These are phyloP conservation scores for Microchirus variegatus DNA, from an alignment of 2,797 vertebrate genomes.

Conservation along the genomic window DNA sequence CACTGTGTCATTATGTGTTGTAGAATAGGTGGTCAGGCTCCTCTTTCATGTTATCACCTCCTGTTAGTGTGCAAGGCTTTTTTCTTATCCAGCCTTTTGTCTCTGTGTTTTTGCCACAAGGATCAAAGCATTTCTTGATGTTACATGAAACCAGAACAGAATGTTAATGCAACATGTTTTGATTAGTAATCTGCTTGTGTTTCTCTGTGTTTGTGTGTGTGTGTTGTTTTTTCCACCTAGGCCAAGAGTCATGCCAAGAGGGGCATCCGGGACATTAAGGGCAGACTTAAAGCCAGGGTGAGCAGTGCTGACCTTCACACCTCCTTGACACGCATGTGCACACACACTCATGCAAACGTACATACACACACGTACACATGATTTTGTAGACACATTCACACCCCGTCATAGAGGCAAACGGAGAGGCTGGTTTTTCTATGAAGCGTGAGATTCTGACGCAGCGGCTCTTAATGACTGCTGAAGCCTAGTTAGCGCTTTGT, in stretches of 20 bases:
- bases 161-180: slow-evolving; percentile 70
- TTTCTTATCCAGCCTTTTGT: slow-evolving; percentile 70
- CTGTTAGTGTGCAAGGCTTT: slow-evolving; percentile 46
- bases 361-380: slow-evolving; percentile 29
- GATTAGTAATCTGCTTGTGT: slow-evolving; percentile 58
- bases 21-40: slow-evolving; percentile 62
- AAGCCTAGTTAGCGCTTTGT: slow-evolving; percentile 89
- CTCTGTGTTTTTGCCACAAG: slow-evolving; percentile 64
- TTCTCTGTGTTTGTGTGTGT: slow-evolving; percentile 11
- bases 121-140: slow-evolving; percentile 77
- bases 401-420: slow-evolving; percentile 65
- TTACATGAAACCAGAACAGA: slow-evolving; percentile 66
- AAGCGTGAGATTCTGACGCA: slow-evolving; percentile 74
- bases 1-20: slow-evolving; percentile 13
- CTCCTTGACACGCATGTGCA: slow-evolving; percentile 33
- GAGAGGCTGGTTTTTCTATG: slow-evolving; percentile 74
- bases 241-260: slow-evolving; percentile 94
- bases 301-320: slow-evolving; percentile 55
- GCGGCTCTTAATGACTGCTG: slow-evolving; percentile 87
- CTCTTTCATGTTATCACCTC: slow-evolving; percentile 58
- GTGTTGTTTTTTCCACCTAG: slow-evolving; percentile 67
- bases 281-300: slow-evolving; percentile 92
- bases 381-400: slow-evolving; percentile 46
- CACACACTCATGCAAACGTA: slow-evolving; percentile 1
- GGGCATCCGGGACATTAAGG: slow-evolving; percentile 93